Conservation (phyloP, 1,140 invertebrate species). For the Diachasmimorpha longicaudata region DNA sequence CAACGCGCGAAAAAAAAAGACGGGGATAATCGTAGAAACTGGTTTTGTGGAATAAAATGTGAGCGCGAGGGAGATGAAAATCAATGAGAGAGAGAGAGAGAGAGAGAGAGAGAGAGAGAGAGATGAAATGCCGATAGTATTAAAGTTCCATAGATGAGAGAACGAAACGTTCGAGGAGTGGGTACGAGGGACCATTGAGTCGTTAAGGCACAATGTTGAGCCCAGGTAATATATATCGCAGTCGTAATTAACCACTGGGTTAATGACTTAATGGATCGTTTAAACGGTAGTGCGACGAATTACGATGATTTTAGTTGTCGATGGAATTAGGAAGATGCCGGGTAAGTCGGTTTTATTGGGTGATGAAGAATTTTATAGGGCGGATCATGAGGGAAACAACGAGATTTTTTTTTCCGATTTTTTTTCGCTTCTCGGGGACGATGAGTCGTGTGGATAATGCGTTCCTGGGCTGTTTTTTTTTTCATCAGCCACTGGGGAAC, state of each 20-base stretch:
- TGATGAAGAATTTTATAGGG: not conserved
- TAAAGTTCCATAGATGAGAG: not conserved
- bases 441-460: constrained; percentile 1
- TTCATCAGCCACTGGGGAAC: not conserved
- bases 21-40: constrained; percentile 19
- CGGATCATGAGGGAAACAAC: not conserved
- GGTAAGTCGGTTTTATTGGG: not conserved
- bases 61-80: not conserved
- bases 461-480: not conserved
- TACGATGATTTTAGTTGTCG: not conserved
- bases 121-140: not conserved
- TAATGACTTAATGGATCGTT: constrained; percentile 33
- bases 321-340: not conserved
- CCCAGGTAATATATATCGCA: not conserved
- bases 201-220: constrained; percentile 35
- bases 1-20: constrained; percentile 10
- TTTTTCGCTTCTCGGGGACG: not conserved
- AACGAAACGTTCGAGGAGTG: not conserved
- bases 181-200: constrained; percentile 30
- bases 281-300: constrained; percentile 31
- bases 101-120: too few relatives aligned
- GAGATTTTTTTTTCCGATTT: not conserved
- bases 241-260: constrained; percentile 33
- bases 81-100: too few relatives aligned
- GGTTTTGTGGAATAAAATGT: constrained; percentile 20